These are phyloP conservation scores for Centropus unirufus DNA, from an alignment of 2,113 vertebrate species.

Conservation along the genomic window DNA sequence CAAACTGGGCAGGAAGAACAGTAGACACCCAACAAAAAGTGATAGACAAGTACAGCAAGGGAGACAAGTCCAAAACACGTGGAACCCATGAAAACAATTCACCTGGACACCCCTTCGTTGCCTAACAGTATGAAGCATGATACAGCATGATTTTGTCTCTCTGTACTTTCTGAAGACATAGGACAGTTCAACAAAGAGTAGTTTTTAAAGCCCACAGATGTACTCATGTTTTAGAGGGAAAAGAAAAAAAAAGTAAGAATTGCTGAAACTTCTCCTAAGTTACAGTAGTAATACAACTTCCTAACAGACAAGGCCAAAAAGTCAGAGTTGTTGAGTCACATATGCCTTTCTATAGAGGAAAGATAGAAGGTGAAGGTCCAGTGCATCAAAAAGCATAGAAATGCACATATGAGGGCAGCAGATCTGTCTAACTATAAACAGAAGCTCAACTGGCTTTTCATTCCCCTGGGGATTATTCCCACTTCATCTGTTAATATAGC, in stretches of 20 bases:
- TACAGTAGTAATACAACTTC: background rate
- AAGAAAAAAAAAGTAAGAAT: background rate
- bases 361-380: background rate
- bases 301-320: background rate
- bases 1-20: constrained; percentile 2
- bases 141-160: background rate
- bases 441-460: background rate
- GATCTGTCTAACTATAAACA: constrained; percentile 7
- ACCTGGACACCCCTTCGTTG: background rate
- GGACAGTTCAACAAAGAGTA: background rate
- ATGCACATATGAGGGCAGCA: background rate
- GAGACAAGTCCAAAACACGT: background rate
- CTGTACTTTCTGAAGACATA: background rate
- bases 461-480: constrained; percentile 4
- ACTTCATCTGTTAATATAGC: constrained; percentile 21
- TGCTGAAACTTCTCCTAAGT: background rate
- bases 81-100: background rate
- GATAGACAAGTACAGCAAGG: background rate
- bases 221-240: background rate
- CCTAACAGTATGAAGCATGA: background rate
- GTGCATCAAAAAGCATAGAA: background rate
- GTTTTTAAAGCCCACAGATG: background rate
- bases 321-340: background rate
- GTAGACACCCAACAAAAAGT: background rate
- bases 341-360: background rate